A percentile compares a stretch with the other conserved stretches of the same genome.
These are phyloP conservation scores for Drosophila imparisetae DNA, from an alignment of 2,888 invertebrate genomes.

Conservation along the genomic window DNA sequence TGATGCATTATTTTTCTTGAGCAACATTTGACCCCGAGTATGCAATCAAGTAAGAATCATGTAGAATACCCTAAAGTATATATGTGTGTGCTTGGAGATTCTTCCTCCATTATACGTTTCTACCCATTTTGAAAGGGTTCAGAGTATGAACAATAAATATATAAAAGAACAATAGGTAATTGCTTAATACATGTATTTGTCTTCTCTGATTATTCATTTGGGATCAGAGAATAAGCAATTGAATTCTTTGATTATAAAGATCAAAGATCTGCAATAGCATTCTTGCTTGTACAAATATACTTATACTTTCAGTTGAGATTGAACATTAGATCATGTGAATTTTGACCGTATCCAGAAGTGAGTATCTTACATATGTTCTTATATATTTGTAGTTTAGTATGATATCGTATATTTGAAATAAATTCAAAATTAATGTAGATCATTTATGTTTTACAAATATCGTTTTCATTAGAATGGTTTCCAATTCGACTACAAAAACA, in stretches of 20 bases:
- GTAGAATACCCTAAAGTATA: too few relatives aligned
- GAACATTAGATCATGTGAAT: too few relatives aligned
- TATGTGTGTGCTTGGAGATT: too few relatives aligned
- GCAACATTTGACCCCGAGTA: neutral
- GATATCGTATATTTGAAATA: neutral
- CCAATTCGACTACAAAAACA: slow-evolving; percentile 12
- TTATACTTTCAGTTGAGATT: too few relatives aligned
- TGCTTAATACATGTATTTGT: neutral
- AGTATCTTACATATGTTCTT: neutral
- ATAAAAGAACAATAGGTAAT: neutral
- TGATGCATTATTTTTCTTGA: neutral
- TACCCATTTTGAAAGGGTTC: too few relatives aligned
- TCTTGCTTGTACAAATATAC: neutral
- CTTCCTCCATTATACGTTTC: too few relatives aligned
- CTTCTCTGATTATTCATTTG: neutral
- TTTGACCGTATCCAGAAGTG: neutral
- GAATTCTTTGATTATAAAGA: neutral
- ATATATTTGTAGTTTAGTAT: neutral
- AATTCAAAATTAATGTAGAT: neutral
- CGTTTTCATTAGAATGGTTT: neutral
- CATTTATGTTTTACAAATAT: neutral
- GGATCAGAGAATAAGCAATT: neutral
- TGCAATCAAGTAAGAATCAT: neutral
- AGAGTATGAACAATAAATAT: neutral
- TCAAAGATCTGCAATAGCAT: neutral